Evolutionary conservation across 2,888 invertebrate species (phyloP).

Genomic region (Autographa pulchrina): DNA sequence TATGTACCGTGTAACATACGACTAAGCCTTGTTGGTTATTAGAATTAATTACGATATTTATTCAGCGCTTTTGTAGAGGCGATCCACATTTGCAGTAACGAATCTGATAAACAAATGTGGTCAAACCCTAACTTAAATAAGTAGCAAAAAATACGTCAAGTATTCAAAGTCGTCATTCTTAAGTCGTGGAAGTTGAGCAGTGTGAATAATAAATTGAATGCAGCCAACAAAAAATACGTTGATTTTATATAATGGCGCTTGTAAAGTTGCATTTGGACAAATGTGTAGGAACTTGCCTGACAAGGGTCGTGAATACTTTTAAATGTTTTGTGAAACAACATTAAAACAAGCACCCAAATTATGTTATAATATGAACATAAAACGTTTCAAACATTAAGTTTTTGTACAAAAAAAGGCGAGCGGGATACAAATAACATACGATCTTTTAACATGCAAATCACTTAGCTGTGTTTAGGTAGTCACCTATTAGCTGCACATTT

Average conservation of each 20-base stretch:
- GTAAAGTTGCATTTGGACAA: constrained; percentile 68
- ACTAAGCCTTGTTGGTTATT: constrained; percentile 15
- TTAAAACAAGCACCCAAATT: constrained; percentile 71
- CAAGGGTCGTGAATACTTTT: constrained; percentile 71
- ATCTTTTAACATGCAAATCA: constrained; percentile 27
- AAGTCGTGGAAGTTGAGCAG: constrained; percentile 39
- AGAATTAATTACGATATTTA: constrained; percentile 19
- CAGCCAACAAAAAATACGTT: constrained; percentile 55
- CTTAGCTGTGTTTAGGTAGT: constrained; percentile 7
- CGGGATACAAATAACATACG: constrained; percentile 26
- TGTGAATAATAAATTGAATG: constrained; percentile 51
- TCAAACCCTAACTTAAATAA: constrained; percentile 13
- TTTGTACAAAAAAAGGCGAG: constrained; percentile 41
- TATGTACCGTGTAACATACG: constrained; percentile 31
- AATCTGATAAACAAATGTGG: constrained; percentile 26
- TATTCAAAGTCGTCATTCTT: constrained; percentile 24
- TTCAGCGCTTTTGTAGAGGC: constrained; percentile 12
- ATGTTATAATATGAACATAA: constrained; percentile 63
- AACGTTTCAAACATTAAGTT: constrained; percentile 39
- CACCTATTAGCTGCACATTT: constrained; percentile 35
- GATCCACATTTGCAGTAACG: constrained; percentile 12
- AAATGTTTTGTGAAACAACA: constrained; percentile 75
- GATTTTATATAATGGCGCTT: constrained; percentile 61
- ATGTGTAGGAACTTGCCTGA: constrained; percentile 67
- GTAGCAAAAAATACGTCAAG: constrained; percentile 35